Evolutionary conservation across 1,140 invertebrate genomes (phyloP).

Genomic region (Pachyrhynchus sulphureomaculatus): DNA sequence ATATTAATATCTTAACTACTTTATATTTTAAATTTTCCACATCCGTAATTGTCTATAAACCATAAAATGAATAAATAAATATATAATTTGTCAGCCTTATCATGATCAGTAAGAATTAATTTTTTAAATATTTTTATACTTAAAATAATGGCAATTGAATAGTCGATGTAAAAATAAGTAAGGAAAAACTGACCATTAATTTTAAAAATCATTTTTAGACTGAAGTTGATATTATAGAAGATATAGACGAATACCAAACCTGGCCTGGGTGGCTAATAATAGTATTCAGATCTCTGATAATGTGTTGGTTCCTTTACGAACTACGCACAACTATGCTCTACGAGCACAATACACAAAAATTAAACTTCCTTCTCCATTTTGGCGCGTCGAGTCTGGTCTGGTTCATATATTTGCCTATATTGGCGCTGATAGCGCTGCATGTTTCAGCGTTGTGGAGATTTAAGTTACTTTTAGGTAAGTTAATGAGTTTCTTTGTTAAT

Average conservation of each 20-base stretch:
- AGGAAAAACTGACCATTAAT: too few species aligned
- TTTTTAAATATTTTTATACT: too few species aligned
- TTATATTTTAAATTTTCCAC: too few species aligned
- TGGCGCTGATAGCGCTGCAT: constrained; percentile 90
- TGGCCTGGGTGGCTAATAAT: constrained; percentile 94
- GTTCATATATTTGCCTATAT: constrained; percentile 95
- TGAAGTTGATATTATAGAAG: constrained; percentile 93
- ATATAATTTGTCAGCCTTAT: too few species aligned
- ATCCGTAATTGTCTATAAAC: too few species aligned
- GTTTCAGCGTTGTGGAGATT: constrained; percentile 93
- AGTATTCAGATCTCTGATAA: constrained; percentile 82
- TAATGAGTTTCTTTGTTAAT: neutral
- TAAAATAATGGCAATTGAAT: too few species aligned
- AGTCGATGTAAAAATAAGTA: too few species aligned
- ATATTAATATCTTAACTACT: too few species aligned
- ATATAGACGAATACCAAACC: constrained; percentile 95
- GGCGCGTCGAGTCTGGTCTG: constrained; percentile 96
- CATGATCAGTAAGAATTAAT: too few species aligned
- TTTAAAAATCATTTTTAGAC: constrained; percentile 77
- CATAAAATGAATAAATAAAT: too few species aligned
- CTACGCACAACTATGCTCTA: constrained; percentile 90
- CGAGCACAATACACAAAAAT: constrained; percentile 86
- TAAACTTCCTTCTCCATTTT: constrained; percentile 93
- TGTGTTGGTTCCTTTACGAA: constrained; percentile 94
- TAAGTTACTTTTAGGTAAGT: constrained; percentile 88